These are phyloP conservation scores for Spongilla lacustris DNA, from an alignment of 37 sponge, comb jelly and placozoan genomes.

Conservation along the genomic window DNA sequence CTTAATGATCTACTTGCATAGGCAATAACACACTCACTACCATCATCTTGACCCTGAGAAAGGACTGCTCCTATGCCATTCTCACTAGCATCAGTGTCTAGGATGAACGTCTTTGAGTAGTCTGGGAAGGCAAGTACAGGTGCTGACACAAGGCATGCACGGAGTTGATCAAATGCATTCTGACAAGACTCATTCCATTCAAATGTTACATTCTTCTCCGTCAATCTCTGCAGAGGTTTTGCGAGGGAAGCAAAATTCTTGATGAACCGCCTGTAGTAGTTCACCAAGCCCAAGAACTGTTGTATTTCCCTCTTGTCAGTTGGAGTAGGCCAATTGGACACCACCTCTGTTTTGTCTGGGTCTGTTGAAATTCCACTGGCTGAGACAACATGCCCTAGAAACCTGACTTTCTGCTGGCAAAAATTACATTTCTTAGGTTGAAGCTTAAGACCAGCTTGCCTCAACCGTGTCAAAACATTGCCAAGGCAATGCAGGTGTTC, in stretches of 20 bases:
- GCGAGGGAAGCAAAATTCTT: constrained; percentile 28
- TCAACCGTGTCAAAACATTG: constrained; percentile 8
- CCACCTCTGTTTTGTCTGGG: constrained; percentile 17
- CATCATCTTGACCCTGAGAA: constrained; percentile 30
- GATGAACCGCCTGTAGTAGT: constrained; percentile 48
- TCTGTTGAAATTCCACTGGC: constrained; percentile 37
- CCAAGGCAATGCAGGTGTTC: constrained; percentile 34
- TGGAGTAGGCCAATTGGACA: constrained; percentile 31
- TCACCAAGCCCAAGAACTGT: constrained; percentile 30
- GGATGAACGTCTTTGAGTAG: constrained; percentile 10
- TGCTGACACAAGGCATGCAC: constrained; percentile 13
- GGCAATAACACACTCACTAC: constrained; percentile 32
- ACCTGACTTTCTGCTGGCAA: background rate
- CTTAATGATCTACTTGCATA: background rate
- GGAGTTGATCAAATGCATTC: constrained; percentile 29
- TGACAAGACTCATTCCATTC: constrained; percentile 33
- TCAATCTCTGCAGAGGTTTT: constrained; percentile 41
- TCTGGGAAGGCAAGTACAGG: constrained; percentile 41
- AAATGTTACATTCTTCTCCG: constrained; percentile 15
- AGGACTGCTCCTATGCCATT: constrained; percentile 56
- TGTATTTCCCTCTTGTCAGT: constrained; percentile 25
- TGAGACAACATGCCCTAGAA: constrained; percentile 47
- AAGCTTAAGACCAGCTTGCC: constrained; percentile 40
- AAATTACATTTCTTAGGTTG: constrained; percentile 47
- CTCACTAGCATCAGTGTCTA: constrained; percentile 57